A percentile compares a stretch with the other conserved stretches of the same genome.
Conservation (phyloP, 1,140 invertebrate species). For the Eriosoma lanigerum region DNA sequence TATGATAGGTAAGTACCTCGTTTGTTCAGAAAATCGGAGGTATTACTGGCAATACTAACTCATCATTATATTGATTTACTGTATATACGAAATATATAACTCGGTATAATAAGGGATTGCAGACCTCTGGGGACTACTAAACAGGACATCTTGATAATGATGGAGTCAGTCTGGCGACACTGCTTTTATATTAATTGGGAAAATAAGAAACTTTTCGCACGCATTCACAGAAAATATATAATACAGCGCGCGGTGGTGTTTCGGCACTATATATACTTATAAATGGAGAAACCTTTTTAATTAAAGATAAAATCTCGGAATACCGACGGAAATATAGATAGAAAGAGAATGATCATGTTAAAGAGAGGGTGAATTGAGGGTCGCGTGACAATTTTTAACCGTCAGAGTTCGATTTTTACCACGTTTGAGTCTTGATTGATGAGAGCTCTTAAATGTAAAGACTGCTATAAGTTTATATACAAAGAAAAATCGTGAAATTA, state of each 20-base stretch:
- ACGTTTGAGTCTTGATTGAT: constrained; percentile 44
- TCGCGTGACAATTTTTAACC: constrained; percentile 42
- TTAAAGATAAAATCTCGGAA: constrained; percentile 40
- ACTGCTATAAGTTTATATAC: constrained; percentile 12
- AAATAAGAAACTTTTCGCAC: constrained; percentile 36
- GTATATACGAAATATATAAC: background rate
- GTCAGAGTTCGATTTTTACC: constrained; percentile 37
- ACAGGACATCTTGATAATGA: constrained; percentile 29
- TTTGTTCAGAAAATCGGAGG: background rate
- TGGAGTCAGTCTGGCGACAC: constrained; percentile 31
- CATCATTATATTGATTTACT: constrained; percentile 33
- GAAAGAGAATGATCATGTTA: background rate
- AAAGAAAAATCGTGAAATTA: constrained; percentile 21
- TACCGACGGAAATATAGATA: background rate
- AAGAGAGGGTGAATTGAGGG: constrained; percentile 5
- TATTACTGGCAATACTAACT: background rate
- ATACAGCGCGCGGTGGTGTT: background rate
- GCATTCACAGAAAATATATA: background rate
- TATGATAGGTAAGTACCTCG: too few relatives aligned
- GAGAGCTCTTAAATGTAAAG: constrained; percentile 22
- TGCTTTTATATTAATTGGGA: constrained; percentile 47
- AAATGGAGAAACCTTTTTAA: constrained; percentile 37
- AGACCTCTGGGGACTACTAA: constrained; percentile 30
- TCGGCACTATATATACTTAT: too few relatives aligned
- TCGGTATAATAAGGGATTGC: constrained; percentile 11